Evolutionary conservation across 2,888 invertebrate genomes (phyloP), one percentile per base, ranked within the genome.

Genomic region (Zele albiditarsus): DNA sequence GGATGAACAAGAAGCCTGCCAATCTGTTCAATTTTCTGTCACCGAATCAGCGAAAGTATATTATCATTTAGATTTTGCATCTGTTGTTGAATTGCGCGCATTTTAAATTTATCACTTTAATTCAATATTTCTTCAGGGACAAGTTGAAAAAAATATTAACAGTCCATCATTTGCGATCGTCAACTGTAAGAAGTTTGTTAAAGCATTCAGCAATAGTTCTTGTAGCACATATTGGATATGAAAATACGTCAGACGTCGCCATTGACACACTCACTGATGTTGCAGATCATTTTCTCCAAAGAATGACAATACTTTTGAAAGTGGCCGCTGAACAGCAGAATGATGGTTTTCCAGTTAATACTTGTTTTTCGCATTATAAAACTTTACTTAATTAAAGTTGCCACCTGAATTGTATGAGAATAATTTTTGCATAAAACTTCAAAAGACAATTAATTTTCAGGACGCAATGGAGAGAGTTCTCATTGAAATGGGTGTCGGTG

Each of bases 401-500:
- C n/a, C 5, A 16, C 14, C 31, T 38, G 38, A 6, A 38, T 8
- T 38, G 12, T 38, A 38, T 12, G 12, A 38, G 38, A 2, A 12
- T 12, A 8, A 38, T 12, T 38, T 38, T 38, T 2, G 10, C 12
- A 2, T 2, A 12, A 38, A 38, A 38, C 2, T 2, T 71, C 58
- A 42, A 73, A 33, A 71, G 25, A 62, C 31, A 20, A 25, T 66
- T 46, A 46, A 76, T 75, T 83, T 83, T 3, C 33, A 93, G 93
- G 92, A 93, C 86, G 90, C 90, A 25, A 87, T 93, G 81, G 93
- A 93, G 82, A 90, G 92, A 83, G 92, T 92, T 23, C 89, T 93
- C 62, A 89, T 91, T 66, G 93, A 94, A 86, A 90, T 92, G 81
- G 92, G 92, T 1, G 84, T 93, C 42, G 93, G 93, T 46, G 92